These are phyloP conservation scores for Drosophila antonietae DNA, from an alignment of 2,888 invertebrate genomes.

Conservation along the genomic window DNA sequence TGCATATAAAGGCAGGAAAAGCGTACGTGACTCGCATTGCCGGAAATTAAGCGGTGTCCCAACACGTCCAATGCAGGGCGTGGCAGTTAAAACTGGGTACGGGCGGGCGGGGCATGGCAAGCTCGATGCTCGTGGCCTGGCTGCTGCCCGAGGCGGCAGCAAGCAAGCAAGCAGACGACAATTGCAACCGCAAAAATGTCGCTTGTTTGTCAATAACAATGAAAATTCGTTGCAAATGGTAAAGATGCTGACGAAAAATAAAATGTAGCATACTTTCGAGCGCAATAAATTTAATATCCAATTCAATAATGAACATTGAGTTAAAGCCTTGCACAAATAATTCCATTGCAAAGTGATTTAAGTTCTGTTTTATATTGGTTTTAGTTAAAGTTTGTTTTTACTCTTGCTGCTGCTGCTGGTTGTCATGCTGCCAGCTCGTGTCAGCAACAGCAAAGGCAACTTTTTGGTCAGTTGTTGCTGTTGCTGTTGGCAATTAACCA, in stretches of 20 bases:
- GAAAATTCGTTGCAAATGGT: conserved; percentile 31
- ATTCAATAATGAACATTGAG: conserved; percentile 29
- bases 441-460: conserved; percentile 21
- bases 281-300: neutral
- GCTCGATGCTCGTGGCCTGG: neutral
- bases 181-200: conserved; percentile 69
- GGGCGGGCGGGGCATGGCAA: too few species aligned
- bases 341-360: conserved; percentile 35
- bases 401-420: neutral
- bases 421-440: conserved; percentile 12
- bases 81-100: neutral
- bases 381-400: conserved; percentile 10
- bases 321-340: conserved; percentile 8
- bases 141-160: conserved; percentile 26
- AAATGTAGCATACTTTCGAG: conserved; percentile 28
- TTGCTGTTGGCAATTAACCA: conserved; percentile 55
- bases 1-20: conserved; percentile 71
- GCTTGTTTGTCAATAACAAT: conserved; percentile 72
- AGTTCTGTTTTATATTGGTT: conserved; percentile 27
- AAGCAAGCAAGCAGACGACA: conserved; percentile 39
- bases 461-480: conserved; percentile 22
- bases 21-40: conserved; percentile 74
- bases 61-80: conserved; percentile 57
- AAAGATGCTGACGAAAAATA: conserved; percentile 13
- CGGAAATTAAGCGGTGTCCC: conserved; percentile 74